Evolutionary conservation across 1,140 invertebrate genomes (phyloP).

Genomic region (Elysia chlorotica): DNA sequence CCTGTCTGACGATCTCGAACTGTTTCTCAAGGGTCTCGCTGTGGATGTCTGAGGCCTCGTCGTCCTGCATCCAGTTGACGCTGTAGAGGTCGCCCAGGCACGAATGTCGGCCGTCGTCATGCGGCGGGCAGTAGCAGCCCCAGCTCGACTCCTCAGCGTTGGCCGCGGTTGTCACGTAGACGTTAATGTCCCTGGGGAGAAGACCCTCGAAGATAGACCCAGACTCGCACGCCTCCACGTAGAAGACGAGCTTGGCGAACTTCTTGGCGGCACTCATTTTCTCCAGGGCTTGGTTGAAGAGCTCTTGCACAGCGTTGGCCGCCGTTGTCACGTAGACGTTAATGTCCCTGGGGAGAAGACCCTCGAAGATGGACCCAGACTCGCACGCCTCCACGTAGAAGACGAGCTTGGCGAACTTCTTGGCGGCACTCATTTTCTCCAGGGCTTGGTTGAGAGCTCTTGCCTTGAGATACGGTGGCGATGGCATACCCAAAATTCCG

Average conservation of each 20-base stretch:
- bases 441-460: constrained; percentile 62
- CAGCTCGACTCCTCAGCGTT: background rate
- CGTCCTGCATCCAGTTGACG: constrained; percentile 72
- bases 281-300: constrained; percentile 61
- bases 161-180: background rate
- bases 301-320: constrained; percentile 42
- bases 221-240: constrained; percentile 65
- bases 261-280: constrained; percentile 64
- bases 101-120: background rate
- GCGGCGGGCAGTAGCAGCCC: no score
- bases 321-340: background rate
- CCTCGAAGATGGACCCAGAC: background rate
- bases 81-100: background rate
- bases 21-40: constrained; percentile 68
- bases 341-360: background rate
- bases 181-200: background rate
- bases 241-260: constrained; percentile 68
- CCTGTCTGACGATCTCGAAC: constrained; percentile 66
- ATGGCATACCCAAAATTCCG: constrained; percentile 63
- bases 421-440: constrained; percentile 63
- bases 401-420: constrained; percentile 66
- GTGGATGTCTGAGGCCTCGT: constrained; percentile 66
- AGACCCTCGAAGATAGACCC: background rate
- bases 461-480: constrained; percentile 57
- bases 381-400: constrained; percentile 68